Percentiles rank a stretch among this genome's conserved stretches.
Evolutionary conservation across 2,797 vertebrate genomes (phyloP).

Genomic region (Hydrocynus forskahlii): DNA sequence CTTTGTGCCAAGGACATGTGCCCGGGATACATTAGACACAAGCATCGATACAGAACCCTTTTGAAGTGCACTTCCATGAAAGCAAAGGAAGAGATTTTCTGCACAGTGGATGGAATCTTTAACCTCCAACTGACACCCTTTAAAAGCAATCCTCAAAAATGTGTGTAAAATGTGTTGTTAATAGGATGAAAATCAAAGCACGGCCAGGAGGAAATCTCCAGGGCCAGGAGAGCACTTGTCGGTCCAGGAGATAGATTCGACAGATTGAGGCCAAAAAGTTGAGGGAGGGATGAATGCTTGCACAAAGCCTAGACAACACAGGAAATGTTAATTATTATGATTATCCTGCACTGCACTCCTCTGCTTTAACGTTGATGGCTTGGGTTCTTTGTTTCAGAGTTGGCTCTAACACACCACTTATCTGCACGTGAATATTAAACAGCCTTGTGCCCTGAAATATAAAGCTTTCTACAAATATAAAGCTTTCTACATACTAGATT

Average conservation of each 20-base stretch:
- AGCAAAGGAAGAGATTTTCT: constrained; percentile 5
- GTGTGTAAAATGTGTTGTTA: constrained; percentile 10
- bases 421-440: constrained; percentile 52
- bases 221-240: constrained; percentile 46
- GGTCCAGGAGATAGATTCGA: constrained; percentile 49
- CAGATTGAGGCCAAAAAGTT: constrained; percentile 49
- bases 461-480: constrained; percentile 28
- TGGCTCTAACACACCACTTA: constrained; percentile 39
- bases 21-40: constrained; percentile 60
- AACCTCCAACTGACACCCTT: constrained; percentile 3
- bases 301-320: constrained; percentile 59
- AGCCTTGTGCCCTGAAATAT: constrained; percentile 30
- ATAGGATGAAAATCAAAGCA: constrained; percentile 12
- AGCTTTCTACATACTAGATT: constrained; percentile 18
- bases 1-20: constrained; percentile 67
- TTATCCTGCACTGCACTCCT: constrained; percentile 59
- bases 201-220: constrained; percentile 23
- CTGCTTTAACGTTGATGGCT: constrained; percentile 54
- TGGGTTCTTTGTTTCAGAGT: constrained; percentile 49
- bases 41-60: constrained; percentile 54
- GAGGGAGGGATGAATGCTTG: constrained; percentile 53
- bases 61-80: constrained; percentile 52
- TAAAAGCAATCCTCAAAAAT: constrained; percentile 37
- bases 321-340: constrained; percentile 70
- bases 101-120: constrained; percentile 8